Evolutionary conservation across 2,888 invertebrate genomes (phyloP).

Genomic region (Trilocha varians): DNA sequence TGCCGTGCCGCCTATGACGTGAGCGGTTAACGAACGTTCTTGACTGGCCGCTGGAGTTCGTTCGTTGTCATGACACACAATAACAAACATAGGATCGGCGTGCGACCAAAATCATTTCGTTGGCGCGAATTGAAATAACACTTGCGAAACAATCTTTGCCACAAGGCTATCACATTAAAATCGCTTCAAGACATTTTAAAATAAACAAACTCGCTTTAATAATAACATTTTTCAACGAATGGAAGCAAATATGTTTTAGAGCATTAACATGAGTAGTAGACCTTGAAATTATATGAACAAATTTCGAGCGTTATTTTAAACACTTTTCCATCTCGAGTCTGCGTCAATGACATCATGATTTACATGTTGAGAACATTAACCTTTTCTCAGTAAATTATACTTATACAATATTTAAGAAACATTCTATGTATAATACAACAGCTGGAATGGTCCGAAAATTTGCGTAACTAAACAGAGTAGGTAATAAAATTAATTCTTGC

Average conservation of each 20-base stretch:
- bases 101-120: slow-evolving; percentile 4
- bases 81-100: slow-evolving; percentile 12
- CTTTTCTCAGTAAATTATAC: slow-evolving; percentile 20
- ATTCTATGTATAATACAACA: background rate
- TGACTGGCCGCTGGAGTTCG: slow-evolving; percentile 66
- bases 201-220: background rate
- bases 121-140: slow-evolving; percentile 4
- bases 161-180: background rate
- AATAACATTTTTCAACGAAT: background rate
- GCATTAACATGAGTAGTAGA: background rate
- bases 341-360: slow-evolving; percentile 7
- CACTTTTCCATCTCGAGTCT: slow-evolving; percentile 9
- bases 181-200: background rate
- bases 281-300: background rate
- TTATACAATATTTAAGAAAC: slow-evolving; percentile 5
- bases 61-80: slow-evolving; percentile 47
- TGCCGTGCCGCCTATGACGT: slow-evolving; percentile 36
- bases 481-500: background rate
- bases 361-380: slow-evolving; percentile 25
- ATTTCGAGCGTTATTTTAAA: slow-evolving; percentile 4
- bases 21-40: slow-evolving; percentile 71
- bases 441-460: background rate
- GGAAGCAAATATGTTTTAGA: background rate
- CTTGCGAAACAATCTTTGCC: background rate
- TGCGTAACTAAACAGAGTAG: background rate